Conservation (phyloP, 2,113 vertebrate species). For the Coptodon bakossiorum region DNA sequence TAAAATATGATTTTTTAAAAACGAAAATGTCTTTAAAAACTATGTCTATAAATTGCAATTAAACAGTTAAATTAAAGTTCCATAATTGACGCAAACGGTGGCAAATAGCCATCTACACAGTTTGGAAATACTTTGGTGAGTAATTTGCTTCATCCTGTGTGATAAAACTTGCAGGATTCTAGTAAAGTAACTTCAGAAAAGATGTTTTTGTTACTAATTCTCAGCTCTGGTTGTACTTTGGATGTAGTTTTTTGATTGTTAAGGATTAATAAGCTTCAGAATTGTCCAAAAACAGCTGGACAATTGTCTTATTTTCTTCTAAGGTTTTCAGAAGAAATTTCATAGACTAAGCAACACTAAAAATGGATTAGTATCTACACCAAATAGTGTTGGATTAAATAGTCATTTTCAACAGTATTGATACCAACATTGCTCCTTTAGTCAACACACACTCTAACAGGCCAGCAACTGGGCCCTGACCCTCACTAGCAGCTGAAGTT, state of each 20-base stretch:
- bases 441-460: background rate
- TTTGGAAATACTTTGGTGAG: background rate
- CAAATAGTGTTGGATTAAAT: background rate
- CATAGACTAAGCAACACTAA: background rate
- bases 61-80: background rate
- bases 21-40: rapidly evolving
- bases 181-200: background rate
- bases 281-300: background rate
- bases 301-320: background rate
- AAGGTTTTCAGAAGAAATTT: background rate
- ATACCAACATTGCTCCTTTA: background rate
- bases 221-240: background rate
- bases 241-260: background rate
- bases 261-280: background rate
- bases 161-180: background rate
- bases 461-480: background rate
- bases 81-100: rapidly evolving
- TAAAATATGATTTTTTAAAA: background rate
- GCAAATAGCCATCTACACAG: background rate
- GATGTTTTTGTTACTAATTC: background rate
- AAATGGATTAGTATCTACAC: background rate
- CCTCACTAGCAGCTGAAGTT: background rate
- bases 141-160: background rate
- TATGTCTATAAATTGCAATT: background rate
- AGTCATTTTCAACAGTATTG: background rate